Conservation (phyloP, 2,888 invertebrate genomes). For the Bembecia ichneumoniformis region DNA sequence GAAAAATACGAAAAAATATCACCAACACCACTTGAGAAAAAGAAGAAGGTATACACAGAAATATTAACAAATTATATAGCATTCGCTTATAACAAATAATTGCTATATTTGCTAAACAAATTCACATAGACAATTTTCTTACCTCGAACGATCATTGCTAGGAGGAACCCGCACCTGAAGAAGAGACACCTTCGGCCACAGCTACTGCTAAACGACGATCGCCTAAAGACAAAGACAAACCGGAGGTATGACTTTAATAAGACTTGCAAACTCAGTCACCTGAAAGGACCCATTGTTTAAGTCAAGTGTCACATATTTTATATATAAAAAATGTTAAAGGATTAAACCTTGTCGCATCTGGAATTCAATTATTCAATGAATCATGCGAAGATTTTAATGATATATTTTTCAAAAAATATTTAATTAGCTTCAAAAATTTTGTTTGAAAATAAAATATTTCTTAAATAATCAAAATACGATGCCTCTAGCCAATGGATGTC, state of each 20-base stretch:
- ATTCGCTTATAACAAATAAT: constrained; percentile 5
- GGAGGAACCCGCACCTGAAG: constrained; percentile 43
- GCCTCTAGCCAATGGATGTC: constrained; percentile 58
- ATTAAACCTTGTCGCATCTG: too few relatives aligned
- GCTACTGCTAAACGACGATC: constrained; percentile 54
- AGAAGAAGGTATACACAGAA: constrained; percentile 57
- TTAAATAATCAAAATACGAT: constrained; percentile 5
- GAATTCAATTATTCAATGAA: background rate
- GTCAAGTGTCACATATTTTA: too few relatives aligned
- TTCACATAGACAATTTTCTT: background rate
- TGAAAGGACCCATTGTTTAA: too few relatives aligned
- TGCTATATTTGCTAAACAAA: background rate
- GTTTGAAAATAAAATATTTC: background rate
- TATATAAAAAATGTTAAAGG: too few relatives aligned
- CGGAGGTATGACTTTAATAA: constrained; percentile 35
- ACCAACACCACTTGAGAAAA: constrained; percentile 64
- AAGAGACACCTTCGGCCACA: constrained; percentile 46
- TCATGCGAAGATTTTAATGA: background rate
- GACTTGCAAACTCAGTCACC: too few relatives aligned
- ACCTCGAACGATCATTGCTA: constrained; percentile 16
- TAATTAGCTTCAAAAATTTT: background rate
- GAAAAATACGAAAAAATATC: constrained; percentile 78
- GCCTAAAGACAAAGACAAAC: constrained; percentile 57
- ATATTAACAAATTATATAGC: background rate
- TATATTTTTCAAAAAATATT: background rate